Percentiles rank a stretch among this genome's conserved stretches.
Conservation (phyloP, 2,888 invertebrate species). For the Ctenicera cuprea region DNA sequence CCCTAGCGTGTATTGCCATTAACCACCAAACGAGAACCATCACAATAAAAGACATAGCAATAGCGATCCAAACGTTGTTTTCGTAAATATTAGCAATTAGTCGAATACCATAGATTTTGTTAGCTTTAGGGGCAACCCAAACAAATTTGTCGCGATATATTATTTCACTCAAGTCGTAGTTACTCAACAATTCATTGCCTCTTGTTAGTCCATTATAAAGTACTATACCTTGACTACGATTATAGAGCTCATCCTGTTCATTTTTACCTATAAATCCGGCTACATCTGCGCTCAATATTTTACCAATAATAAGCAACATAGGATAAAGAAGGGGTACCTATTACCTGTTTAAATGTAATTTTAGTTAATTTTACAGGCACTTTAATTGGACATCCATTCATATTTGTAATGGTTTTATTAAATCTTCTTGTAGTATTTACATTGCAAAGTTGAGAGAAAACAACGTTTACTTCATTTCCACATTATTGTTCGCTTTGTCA, state of each 20-base stretch:
- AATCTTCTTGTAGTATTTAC: background rate
- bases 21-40: background rate
- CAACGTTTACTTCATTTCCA: background rate
- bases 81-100: background rate
- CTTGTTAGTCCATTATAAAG: no score
- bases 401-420: background rate
- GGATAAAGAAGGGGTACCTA: no score
- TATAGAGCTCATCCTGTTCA: no score
- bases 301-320: no score
- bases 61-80: background rate
- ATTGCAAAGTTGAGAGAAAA: background rate
- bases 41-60: background rate
- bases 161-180: background rate
- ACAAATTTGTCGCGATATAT: background rate
- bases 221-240: no score
- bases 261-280: no score
- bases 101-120: background rate
- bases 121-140: background rate
- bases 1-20: background rate
- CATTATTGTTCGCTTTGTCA: background rate
- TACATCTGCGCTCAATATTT: no score
- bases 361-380: no score
- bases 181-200: background rate
- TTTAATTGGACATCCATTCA: background rate
- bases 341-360: no score